Base-by-base conservation (phyloP, 2,113 vertebrate species). In the Polyodon spathula region DNA sequence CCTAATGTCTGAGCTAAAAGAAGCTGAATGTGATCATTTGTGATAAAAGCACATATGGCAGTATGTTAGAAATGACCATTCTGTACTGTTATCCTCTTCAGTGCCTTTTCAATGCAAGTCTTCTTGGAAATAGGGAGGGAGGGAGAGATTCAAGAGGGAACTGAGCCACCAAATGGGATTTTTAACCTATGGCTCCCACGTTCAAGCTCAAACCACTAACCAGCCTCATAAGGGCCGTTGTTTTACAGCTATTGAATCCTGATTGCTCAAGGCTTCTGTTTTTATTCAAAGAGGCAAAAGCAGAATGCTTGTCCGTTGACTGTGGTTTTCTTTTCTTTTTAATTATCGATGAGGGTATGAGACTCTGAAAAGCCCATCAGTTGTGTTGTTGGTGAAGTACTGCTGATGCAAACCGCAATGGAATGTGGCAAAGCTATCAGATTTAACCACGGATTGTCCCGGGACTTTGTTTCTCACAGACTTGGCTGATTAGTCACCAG, bases 381-480 rank as follows among this genome's bases (percentile, higher is more conserved):
- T 11, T 40, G 37, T 69, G 48, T 12, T 59, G 64, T 59, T 63
- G 67, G 14, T 16, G 60, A 50, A 38, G 56, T 53, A 37, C 63
- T 84, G 76, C 81, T 84, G 84, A 27, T 27, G 82, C 77, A 84
- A 88, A 88, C 67, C 65, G 67, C 68, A 48, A 61, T 73, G 68
- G 74, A 85, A 87, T 87, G 73, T 74, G 72, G 74, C 68, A 70
- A 84, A 80, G 82, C 66, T 68, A 71, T 79, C 67, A 76, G 48
- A 67, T 77, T 82, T 73, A 77, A 81, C 77, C 79, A 70, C 76
- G 84, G 84, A 68, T 68, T 61, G 55, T 65, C 72, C 58, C 62
- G 66, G 83, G 73, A 54, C 81, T 27, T 27, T 73, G 82, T 78
- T 86, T 89, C 77, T 81, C 85, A 88, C 83, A 86, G 78, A 86